Evolutionary conservation across 2,797 vertebrate species (phyloP).

Genomic region (Paedocypris micromegethes): DNA sequence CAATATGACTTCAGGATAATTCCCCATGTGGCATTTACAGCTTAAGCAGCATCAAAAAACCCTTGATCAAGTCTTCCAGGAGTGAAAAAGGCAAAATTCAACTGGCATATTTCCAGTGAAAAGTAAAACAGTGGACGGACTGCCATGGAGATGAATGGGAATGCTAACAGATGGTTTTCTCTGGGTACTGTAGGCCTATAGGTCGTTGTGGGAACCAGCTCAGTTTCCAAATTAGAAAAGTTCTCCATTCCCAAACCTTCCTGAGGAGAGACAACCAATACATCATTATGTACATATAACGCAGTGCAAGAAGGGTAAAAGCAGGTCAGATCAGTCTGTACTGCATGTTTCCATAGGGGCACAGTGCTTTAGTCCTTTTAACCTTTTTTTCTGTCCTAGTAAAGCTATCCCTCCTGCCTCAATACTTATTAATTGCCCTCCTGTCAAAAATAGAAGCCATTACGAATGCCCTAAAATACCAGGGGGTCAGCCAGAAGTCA

Average conservation of each 20-base stretch:
- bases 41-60: no score
- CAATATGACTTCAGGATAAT: no score
- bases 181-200: no score
- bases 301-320: conserved; percentile 11
- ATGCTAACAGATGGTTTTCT: no score
- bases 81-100: no score
- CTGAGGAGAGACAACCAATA: not conserved
- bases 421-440: conserved; percentile 42
- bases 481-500: conserved; percentile 33
- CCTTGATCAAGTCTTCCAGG: no score
- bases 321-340: conserved; percentile 3
- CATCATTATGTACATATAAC: conserved; percentile 2
- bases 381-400: conserved; percentile 15
- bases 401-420: conserved; percentile 17
- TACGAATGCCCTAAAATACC: conserved; percentile 24
- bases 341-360: not conserved
- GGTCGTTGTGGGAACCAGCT: no score
- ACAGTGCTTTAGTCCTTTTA: conserved; percentile 19
- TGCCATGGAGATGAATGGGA: no score
- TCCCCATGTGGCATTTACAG: no score
- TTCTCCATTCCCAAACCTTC: not conserved
- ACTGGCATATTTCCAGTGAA: no score
- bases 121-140: no score
- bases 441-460: conserved; percentile 45
- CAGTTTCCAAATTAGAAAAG: not conserved